Base-by-base conservation (phyloP, 2,888 invertebrate species). In the Pristionchus arcanus region DNA sequence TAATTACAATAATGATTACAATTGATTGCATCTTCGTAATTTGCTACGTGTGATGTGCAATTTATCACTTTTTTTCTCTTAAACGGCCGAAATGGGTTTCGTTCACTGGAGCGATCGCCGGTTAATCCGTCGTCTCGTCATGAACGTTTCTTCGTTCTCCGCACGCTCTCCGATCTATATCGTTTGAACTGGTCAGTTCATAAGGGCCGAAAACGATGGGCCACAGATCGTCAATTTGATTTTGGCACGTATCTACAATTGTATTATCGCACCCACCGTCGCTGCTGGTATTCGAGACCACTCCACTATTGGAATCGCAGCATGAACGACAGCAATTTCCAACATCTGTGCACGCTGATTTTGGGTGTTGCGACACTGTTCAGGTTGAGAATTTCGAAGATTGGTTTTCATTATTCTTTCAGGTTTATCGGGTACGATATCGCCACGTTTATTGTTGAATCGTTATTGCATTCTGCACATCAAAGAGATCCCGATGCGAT, bases 401-500 rank as follows among this genome's bases (percentile, higher is more conserved):
- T n/a, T n/a, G n/a, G n/a, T n/a, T n/a, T n/a, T n/a, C n/a, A n/a
- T n/a, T n/a, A 2, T 15, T 19, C 13, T 59, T 77, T 28, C 59
- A 84, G 84, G 25, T 84, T 84, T n/a, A 84, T 84, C 59, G 55
- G 84, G 11, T 84, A 55, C 55, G 84, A 84, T 15, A 53, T 84
- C 25, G 53, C 55, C 9, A 84, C 59, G 25, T 84, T 84, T 21
- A 84, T 59, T 11, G 55, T 84, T 2, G 84, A 84, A 84, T 55
- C 84, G 9, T 28, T 84, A 2, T 16, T 84, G 19, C 55, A 84
- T 31, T 84, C 53, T 9, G 84, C 84, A 13, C 59, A 84, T 31
- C 2, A 31, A 2, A 11, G 84, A 55, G 55, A 84, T 19, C 53
- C 53, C 2, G 21, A 11, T 59, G 25, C 84, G 7, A 84, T 84